Evolutionary conservation across 2,797 vertebrate genomes (phyloP), one percentile per base, ranked within the genome.

Genomic region (Echeneis naucrates): DNA sequence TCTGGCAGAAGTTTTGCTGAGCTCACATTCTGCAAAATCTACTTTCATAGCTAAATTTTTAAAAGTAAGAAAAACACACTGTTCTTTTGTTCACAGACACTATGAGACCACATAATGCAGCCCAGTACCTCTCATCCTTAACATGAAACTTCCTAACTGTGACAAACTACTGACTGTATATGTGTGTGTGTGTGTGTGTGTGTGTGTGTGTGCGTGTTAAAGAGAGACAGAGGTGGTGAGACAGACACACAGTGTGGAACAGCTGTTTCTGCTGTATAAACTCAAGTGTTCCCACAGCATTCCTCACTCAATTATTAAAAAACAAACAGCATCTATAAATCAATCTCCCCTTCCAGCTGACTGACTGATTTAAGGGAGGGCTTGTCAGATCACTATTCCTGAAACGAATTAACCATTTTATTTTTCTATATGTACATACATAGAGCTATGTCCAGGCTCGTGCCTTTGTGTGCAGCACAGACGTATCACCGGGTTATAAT

Each of bases 1-100:
- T 85, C 48, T 75, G 73, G 72, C 52, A 37, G 37, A 37, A 23
- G 35, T 40, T 78, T 64, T 80, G 82, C 82, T 85, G 80, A 83
- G 56, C 50, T 2, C 37, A 21, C 37, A 47, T 87, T 87, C 64
- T 75, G 78, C n/a, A 74, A 74, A 74, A 55, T 8, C 10, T 6
- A 5, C 11, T n/a, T 35, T 73, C 21, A 30, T 0, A 33, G 38
- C 54, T 55, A n/a, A 48, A 57, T n/a, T n/a, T 35, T n/a, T 10
- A 32, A 33, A 27, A 32, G n/a, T 5, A 17, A 53, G 26, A 21
- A 51, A 10, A 57, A 17, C 23, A 19, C 26, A 17, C 26, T 38
- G 4, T 13, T 13, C 13, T 38, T 16, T 4, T 13, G 8, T 32
- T 32, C 32, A 32, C 32, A 32, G 32, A 32, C 35, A 37, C 10